Evolutionary conservation across 2,113 vertebrate species (phyloP).

Genomic region (Protobothrops flavoviridis): DNA sequence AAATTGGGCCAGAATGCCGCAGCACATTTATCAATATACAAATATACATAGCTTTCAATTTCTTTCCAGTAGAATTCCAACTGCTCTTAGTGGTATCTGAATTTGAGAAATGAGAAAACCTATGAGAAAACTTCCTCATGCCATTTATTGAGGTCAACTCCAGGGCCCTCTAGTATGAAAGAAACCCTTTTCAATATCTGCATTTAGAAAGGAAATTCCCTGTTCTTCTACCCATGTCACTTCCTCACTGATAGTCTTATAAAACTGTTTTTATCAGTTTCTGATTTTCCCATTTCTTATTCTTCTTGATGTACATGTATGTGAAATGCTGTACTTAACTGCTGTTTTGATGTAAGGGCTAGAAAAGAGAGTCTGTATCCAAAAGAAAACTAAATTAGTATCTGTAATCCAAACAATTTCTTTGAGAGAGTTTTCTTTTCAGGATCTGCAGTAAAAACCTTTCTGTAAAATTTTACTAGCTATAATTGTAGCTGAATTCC

Average conservation of each 20-base stretch:
- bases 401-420: slow-evolving; percentile 27
- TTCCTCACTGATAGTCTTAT: not conserved
- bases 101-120: not conserved
- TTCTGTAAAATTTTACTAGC: not conserved
- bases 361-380: not conserved
- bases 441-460: not conserved
- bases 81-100: not conserved
- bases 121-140: not conserved
- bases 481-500: not conserved
- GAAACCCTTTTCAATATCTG: not conserved
- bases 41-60: not conserved
- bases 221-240: not conserved
- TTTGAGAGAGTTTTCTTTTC: slow-evolving; percentile 17
- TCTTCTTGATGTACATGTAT: not conserved
- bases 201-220: not conserved
- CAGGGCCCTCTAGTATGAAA: not conserved
- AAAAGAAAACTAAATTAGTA: slow-evolving; percentile 17
- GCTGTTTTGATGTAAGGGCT: not conserved
- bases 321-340: not conserved
- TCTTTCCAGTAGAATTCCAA: not conserved
- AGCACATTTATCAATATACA: not conserved
- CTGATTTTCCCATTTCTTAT: not conserved
- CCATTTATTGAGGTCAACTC: not conserved
- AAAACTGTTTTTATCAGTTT: not conserved
- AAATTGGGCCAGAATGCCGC: not conserved